Conservation (phyloP, 2,113 vertebrate species). For the Amazona guildingii region DNA sequence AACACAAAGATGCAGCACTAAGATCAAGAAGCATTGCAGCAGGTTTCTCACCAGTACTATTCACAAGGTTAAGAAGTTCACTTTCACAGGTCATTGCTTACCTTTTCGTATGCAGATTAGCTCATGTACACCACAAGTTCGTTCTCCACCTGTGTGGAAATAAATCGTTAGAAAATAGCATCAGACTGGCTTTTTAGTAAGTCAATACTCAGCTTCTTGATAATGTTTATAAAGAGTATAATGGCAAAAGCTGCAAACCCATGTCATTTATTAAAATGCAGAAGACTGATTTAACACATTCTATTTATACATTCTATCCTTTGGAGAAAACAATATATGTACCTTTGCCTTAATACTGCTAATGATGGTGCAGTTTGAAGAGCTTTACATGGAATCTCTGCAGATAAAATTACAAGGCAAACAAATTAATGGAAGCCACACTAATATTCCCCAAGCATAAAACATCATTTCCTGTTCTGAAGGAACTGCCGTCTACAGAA, state of each 20-base stretch:
- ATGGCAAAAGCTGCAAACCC: background rate
- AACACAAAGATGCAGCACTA: background rate
- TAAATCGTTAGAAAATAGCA: conserved; percentile 26
- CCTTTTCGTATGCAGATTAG: conserved; percentile 98
- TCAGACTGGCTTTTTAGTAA: background rate
- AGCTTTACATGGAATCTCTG: background rate
- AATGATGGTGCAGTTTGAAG: background rate
- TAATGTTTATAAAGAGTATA: background rate
- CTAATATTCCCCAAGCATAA: background rate
- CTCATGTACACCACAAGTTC: conserved; percentile 97
- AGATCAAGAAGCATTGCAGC: background rate
- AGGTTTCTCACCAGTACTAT: background rate
- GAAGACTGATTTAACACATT: background rate
- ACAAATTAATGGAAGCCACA: background rate
- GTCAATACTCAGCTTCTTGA: background rate
- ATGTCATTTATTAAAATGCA: background rate
- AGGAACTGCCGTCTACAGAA: background rate
- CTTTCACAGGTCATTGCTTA: conserved; percentile 61
- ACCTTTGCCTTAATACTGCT: background rate
- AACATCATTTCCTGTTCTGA: background rate
- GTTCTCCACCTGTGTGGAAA: conserved; percentile 90
- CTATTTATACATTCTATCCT: background rate
- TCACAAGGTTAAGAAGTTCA: background rate
- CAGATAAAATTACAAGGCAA: background rate
- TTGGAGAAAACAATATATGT: background rate